phyloP scores from a whole-genome alignment of 2,113 vertebrate species.

The Holacanthus passer region DNA sequence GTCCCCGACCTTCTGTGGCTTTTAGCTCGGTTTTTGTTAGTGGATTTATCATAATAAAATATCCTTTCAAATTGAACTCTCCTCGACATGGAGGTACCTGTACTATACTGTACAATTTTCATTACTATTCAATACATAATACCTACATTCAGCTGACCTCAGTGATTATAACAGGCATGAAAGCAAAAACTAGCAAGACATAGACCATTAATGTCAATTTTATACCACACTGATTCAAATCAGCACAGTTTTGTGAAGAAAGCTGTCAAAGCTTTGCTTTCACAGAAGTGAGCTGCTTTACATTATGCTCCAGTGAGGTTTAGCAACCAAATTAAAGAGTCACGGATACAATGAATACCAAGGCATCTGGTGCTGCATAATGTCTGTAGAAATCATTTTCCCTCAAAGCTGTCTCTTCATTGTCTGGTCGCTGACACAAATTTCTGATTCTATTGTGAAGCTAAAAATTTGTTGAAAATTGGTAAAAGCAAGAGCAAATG shows the following conservation, averaged over 20 bases:
- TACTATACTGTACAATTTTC: neutral
- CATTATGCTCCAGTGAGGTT: conserved; percentile 51
- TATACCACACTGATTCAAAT: conserved; percentile 16
- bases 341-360: conserved; percentile 57
- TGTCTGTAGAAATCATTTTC: conserved; percentile 60
- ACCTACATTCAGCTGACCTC: neutral
- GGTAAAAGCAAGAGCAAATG: conserved; percentile 61
- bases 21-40: neutral
- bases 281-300: conserved; percentile 39
- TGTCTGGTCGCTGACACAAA: conserved; percentile 63
- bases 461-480: conserved; percentile 55
- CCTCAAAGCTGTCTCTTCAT: conserved; percentile 64
- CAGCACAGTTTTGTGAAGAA: neutral
- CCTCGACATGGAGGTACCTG: too few relatives aligned
- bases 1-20: neutral
- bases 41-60: conserved; percentile 1
- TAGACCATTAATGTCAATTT: conserved; percentile 10
- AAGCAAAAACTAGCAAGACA: neutral
- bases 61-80: neutral
- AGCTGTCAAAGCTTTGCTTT: conserved; percentile 37
- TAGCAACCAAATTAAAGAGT: conserved; percentile 57
- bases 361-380: conserved; percentile 63
- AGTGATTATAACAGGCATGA: neutral
- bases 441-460: conserved; percentile 61
- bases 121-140: neutral